Evolutionary conservation across 2,888 invertebrate species (phyloP), one percentile per base, ranked within the genome.

Genomic region (Brachyopa scutellaris): DNA sequence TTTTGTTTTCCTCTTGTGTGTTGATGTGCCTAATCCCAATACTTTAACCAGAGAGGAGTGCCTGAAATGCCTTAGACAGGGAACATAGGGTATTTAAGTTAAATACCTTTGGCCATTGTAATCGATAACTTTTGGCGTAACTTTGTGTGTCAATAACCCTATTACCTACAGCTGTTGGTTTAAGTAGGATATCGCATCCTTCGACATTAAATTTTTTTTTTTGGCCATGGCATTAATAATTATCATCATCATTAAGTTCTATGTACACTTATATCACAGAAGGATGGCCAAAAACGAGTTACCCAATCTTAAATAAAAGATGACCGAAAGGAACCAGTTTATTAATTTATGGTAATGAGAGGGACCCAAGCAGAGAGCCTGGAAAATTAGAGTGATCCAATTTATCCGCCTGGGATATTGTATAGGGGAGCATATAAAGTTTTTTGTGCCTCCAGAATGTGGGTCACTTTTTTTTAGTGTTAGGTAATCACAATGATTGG

Each of bases 101-200:
- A 51, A 69, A 67, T 49, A 66, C 33, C 42, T 67, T 49, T 64
- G n/a, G 33, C 36, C 53, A 70, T 66, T 70, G 70, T 66, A 72
- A 59, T 70, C 51, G 51, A 70, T 31, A 55, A 62, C 13, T 57
- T 74, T 74, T 51, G 61, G 33, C 26, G 33, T 38, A 49, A 64
- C 47, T 73, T 64, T 62, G 51, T 64, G 64, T 72, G 82, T 82
- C 82, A 72, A 77, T 77, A 55, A 77, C 80, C 80, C 51, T 74
- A 51, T 80, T 74, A 80, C 69, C 64, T 53, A 70, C 51, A 66
- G 47, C 66, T 57, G 62, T 55, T 38, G 69, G 23, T 33, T 57
- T 74, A 62, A 77, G 61, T 61, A 61, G 70, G 57, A 61, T 73
- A 72, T 66, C 51, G 11, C 33, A n/a, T n/a, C n/a, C n/a, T 13